Base-by-base conservation (phyloP, 2,888 invertebrate species). In the Sericinus montela region DNA sequence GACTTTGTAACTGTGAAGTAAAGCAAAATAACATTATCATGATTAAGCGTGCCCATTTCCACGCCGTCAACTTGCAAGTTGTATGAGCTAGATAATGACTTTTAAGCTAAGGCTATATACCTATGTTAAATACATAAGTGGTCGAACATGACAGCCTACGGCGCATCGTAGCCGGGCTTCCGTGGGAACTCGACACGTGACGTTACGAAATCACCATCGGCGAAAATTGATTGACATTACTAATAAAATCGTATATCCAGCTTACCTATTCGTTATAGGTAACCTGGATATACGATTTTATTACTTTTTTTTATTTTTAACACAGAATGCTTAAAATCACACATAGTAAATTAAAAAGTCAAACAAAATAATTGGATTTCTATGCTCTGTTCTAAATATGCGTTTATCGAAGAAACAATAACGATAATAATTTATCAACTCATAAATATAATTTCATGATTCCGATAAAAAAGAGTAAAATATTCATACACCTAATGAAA, bases 1-100 rank as follows among this genome's bases (percentile, higher is more conserved):
- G 30, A 50, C 5, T 23, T 37, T 36, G 43, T 28, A 44, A 28
- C 14, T 19, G 35, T 15, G 14, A 47, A 45, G 28, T 41, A 25
- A 41, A 15, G 37, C 28, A 11, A 47, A 44, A 48, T 50, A 53
- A 72, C 68, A 70, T 69, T 75, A 70, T 68, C 73, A 77, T 80
- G 80, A 82, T 82, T 82, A 83, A 83, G 80, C 78, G 83, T 80
- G 75, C 80, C 79, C 77, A 84, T 83, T 85, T 83, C 78, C 80
- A 80, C 75, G 78, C 77, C 69, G 75, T 74, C 75, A 80, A 75
- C 69, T 69, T 71, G 69, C 74, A 78, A 81, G 80, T 77, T 76
- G 82, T 85, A 83, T 84, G 77, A 79, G 84, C 81, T 85, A 85
- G 83, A 83, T 86, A 85, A 83, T 84, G 82, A 82, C 72, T 81